Conservation (phyloP, 2,797 vertebrate genomes). For the Sardinella longiceps region DNA sequence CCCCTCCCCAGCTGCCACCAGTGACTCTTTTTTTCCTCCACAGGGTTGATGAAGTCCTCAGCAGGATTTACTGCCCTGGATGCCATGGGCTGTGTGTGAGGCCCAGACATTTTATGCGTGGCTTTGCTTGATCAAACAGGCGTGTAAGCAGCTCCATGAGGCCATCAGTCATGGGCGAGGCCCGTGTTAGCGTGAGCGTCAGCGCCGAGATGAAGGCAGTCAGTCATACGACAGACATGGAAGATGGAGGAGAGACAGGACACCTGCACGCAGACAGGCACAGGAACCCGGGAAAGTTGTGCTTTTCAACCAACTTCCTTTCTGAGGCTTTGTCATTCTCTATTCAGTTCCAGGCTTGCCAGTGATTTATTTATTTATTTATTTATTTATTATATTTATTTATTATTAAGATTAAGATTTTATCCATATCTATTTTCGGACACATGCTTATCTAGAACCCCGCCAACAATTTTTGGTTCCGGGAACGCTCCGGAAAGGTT, state of each 20-base stretch:
- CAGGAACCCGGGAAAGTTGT: background rate
- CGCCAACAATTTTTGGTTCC: too few species aligned
- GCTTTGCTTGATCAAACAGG: slow-evolving; percentile 45
- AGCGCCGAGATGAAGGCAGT: background rate
- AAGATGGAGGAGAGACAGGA: background rate
- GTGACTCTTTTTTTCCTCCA: background rate
- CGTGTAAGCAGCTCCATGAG: slow-evolving; percentile 42
- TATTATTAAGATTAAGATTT: background rate
- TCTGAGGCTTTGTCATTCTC: background rate
- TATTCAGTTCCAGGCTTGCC: background rate
- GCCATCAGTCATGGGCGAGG: slow-evolving; percentile 23
- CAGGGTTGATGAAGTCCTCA: slow-evolving; percentile 32
- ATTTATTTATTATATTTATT: too few species aligned
- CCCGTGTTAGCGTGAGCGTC: background rate
- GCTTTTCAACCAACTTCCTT: too few species aligned
- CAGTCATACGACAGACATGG: background rate
- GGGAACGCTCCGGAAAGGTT: too few species aligned
- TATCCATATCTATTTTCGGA: background rate
- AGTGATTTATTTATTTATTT: background rate
- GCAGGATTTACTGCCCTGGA: slow-evolving; percentile 43
- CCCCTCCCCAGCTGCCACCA: background rate
- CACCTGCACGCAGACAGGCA: background rate
- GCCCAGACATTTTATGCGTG: slow-evolving; percentile 33
- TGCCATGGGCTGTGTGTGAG: slow-evolving; percentile 27
- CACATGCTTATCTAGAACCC: too few species aligned